These are phyloP conservation scores for Platalea minor DNA, from an alignment of 2,797 vertebrate genomes.

Conservation along the genomic window DNA sequence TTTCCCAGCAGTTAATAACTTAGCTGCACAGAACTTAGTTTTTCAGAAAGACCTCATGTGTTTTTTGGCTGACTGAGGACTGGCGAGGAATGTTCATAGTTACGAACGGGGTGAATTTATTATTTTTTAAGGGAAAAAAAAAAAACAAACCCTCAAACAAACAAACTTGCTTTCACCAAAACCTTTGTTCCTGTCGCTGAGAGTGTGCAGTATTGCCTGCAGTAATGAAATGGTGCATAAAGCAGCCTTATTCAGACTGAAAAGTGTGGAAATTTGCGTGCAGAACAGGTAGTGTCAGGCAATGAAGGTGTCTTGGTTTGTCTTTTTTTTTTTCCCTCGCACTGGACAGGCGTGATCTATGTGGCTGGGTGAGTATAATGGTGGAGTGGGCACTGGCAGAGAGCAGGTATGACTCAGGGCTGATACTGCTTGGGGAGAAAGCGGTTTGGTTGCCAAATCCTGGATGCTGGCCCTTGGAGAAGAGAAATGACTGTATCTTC, in stretches of 20 bases:
- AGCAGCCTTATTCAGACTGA: not conserved
- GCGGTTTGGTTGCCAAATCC: not conserved
- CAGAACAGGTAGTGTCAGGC: not conserved
- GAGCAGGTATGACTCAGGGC: not conserved
- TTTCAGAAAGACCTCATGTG: slow-evolving; percentile 31
- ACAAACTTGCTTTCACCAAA: not conserved
- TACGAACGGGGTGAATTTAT: not conserved
- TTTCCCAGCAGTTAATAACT: slow-evolving; percentile 52
- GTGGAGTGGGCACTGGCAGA: not conserved
- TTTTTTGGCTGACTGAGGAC: slow-evolving; percentile 39
- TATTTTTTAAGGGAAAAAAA: not conserved
- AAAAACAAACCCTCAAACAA: not conserved
- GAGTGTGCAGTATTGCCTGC: not conserved
- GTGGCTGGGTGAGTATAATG: not conserved
- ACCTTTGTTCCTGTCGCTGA: not conserved
- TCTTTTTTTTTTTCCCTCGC: not conserved
- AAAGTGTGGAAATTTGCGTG: not conserved
- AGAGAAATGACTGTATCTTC: not conserved
- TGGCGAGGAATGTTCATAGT: not conserved
- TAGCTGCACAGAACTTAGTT: not conserved
- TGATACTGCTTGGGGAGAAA: not conserved
- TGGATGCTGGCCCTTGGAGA: not conserved
- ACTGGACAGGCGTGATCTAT: not conserved
- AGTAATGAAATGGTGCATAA: not conserved
- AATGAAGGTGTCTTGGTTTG: not conserved